Percentiles rank a stretch among this genome's conserved stretches.
phyloP scores from a whole-genome alignment of 2,888 invertebrate species.

The Euzetes globulus region DNA sequence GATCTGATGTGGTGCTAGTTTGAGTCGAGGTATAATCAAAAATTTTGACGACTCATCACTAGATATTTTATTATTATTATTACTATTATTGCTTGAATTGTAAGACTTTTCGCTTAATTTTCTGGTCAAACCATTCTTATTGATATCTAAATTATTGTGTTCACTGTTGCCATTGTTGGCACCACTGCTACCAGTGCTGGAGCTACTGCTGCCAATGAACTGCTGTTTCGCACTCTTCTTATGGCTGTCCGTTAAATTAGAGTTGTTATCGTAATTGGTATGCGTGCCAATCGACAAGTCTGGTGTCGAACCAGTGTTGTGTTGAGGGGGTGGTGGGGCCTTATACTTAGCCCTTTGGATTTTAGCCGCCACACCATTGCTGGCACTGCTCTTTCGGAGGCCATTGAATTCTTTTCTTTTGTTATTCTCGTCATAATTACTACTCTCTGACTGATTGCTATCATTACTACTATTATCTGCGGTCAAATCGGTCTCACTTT shows the following conservation, averaged over 20 bases:
- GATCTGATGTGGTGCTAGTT: background rate
- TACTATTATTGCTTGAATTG: background rate
- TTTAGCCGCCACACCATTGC: conserved; percentile 34
- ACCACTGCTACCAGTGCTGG: background rate
- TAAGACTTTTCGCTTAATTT: conserved; percentile 16
- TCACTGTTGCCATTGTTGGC: background rate
- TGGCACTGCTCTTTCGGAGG: conserved; percentile 15
- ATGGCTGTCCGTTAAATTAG: conserved; percentile 17
- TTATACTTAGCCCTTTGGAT: conserved; percentile 26
- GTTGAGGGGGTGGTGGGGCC: conserved; percentile 21
- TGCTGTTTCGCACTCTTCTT: conserved; percentile 17
- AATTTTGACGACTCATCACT: conserved; percentile 12
- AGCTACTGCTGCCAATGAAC: background rate
- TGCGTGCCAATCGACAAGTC: background rate
- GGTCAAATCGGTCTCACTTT: conserved; percentile 32
- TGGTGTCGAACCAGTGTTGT: background rate
- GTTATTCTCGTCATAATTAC: conserved; percentile 24
- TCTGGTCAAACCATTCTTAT: conserved; percentile 23
- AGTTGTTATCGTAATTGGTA: conserved; percentile 19
- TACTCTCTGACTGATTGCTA: conserved; percentile 15
- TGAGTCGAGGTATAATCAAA: conserved; percentile 15
- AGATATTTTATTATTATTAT: background rate
- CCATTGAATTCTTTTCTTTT: conserved; percentile 10
- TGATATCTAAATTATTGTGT: background rate
- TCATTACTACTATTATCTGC: conserved; percentile 20